Conservation (phyloP, 2,113 vertebrate genomes). For the Apeltes quadracus region DNA sequence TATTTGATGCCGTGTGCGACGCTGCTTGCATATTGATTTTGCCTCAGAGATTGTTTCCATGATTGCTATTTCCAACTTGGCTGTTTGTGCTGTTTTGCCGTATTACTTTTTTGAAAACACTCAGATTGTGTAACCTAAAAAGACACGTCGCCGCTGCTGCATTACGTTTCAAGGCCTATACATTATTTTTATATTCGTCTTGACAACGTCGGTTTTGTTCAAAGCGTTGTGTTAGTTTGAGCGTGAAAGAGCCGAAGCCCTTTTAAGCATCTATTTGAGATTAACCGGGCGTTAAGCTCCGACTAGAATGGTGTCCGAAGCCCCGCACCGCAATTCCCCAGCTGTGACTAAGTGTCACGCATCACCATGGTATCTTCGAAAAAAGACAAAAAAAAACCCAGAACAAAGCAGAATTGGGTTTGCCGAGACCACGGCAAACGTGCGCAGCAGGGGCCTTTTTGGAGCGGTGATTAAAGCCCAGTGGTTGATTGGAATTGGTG, state of each 20-base stretch:
- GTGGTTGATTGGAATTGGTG: slow-evolving; percentile 34
- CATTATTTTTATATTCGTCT: slow-evolving; percentile 42
- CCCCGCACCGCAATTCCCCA: slow-evolving; percentile 28
- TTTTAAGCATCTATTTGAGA: slow-evolving; percentile 14
- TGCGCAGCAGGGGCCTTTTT: background rate
- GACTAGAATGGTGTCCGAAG: slow-evolving; percentile 14
- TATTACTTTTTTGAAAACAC: background rate
- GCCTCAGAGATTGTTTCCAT: background rate
- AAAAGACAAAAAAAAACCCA: background rate
- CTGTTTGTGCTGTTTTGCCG: background rate
- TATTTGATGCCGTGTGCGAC: slow-evolving; percentile 4
- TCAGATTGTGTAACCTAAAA: slow-evolving; percentile 47
- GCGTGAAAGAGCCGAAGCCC: slow-evolving; percentile 2
- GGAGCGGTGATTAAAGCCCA: slow-evolving; percentile 21
- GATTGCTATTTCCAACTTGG: background rate
- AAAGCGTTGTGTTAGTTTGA: slow-evolving; percentile 8
- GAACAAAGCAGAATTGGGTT: slow-evolving; percentile 9
- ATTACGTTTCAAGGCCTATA: too few species aligned
- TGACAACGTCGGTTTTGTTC: background rate
- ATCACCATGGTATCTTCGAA: too few species aligned
- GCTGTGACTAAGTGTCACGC: too few species aligned
- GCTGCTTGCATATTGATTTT: background rate
- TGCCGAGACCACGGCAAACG: slow-evolving; percentile 2
- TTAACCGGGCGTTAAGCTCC: too few species aligned
- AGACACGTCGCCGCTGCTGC: slow-evolving; percentile 32